Conservation (phyloP, 2,113 vertebrate genomes). For the Carassius auratus region DNA sequence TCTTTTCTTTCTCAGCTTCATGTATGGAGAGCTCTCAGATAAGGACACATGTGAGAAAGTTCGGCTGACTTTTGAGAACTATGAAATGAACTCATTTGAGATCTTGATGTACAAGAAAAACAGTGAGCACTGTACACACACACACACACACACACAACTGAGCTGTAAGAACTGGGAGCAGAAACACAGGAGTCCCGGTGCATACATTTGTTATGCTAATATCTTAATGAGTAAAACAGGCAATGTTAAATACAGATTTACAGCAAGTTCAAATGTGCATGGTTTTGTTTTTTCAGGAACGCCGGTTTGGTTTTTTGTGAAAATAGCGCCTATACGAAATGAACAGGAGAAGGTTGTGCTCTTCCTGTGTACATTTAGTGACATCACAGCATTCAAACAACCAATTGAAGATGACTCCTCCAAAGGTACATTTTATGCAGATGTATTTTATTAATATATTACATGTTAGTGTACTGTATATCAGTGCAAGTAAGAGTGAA, state of each 20-base stretch:
- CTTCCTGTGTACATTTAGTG: conserved; percentile 98
- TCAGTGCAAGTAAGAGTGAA: neutral
- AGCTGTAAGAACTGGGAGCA: neutral
- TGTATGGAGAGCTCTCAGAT: conserved; percentile 98
- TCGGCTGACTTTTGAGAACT: conserved; percentile 97
- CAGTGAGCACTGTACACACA: conserved; percentile 81
- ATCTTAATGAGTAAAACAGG: conserved; percentile 65
- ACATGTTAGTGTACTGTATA: no score
- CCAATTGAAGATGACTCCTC: conserved; percentile 98
- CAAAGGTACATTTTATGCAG: conserved; percentile 83
- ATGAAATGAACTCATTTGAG: conserved; percentile 99
- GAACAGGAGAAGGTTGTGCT: conserved; percentile 99
- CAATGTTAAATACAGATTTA: conserved; percentile 19
- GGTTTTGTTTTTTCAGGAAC: conserved; percentile 80
- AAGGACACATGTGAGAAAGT: conserved; percentile 98
- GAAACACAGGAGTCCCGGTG: conserved; percentile 8
- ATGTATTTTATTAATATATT: neutral
- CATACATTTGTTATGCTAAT: conserved; percentile 69
- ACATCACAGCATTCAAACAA: conserved; percentile 99
- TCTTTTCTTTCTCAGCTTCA: conserved; percentile 84
- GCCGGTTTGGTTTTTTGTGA: conserved; percentile 99
- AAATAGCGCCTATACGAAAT: conserved; percentile 97
- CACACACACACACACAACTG: neutral
- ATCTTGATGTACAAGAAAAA: conserved; percentile 99
- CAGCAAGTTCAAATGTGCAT: neutral